Conservation (phyloP, 2,888 invertebrate species). For the Meteorus colon region DNA sequence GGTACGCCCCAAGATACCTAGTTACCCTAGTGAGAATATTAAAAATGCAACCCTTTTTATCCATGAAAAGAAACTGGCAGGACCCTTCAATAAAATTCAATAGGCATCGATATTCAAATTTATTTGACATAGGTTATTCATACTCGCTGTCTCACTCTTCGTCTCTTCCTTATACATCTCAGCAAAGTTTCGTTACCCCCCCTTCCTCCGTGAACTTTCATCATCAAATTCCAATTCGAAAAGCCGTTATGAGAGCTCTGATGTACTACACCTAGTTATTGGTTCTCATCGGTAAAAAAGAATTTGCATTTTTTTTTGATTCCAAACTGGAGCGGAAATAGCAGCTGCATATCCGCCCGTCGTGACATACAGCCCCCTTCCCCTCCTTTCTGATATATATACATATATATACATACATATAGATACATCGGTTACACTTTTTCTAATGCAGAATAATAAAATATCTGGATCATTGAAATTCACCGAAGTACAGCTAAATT, state of each 20-base stretch:
- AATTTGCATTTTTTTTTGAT: slow-evolving; percentile 54
- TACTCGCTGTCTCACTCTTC: slow-evolving; percentile 50
- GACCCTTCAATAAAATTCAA: slow-evolving; percentile 73
- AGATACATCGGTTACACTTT: slow-evolving; percentile 16
- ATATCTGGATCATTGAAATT: too few relatives aligned
- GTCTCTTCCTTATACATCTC: slow-evolving; percentile 46
- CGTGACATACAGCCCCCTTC: background rate
- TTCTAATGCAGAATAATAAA: background rate
- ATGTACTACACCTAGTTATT: slow-evolving; percentile 38
- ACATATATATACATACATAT: background rate
- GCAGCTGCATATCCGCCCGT: slow-evolving; percentile 46
- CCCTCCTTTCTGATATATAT: background rate
- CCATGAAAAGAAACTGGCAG: slow-evolving; percentile 63
- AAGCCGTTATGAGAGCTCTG: slow-evolving; percentile 59
- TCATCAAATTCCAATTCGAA: slow-evolving; percentile 26
- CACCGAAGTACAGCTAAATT: too few relatives aligned
- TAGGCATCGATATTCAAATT: slow-evolving; percentile 74
- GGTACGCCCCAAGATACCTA: slow-evolving; percentile 66
- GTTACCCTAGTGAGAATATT: slow-evolving; percentile 72
- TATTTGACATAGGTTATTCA: slow-evolving; percentile 68
- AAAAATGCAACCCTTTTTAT: slow-evolving; percentile 71
- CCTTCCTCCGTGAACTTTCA: slow-evolving; percentile 46
- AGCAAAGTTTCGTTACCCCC: slow-evolving; percentile 37
- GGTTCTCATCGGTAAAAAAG: slow-evolving; percentile 37
- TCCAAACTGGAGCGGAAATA: slow-evolving; percentile 52